Base-by-base conservation (phyloP, 2,113 vertebrate species). In the Verasper variegatus region DNA sequence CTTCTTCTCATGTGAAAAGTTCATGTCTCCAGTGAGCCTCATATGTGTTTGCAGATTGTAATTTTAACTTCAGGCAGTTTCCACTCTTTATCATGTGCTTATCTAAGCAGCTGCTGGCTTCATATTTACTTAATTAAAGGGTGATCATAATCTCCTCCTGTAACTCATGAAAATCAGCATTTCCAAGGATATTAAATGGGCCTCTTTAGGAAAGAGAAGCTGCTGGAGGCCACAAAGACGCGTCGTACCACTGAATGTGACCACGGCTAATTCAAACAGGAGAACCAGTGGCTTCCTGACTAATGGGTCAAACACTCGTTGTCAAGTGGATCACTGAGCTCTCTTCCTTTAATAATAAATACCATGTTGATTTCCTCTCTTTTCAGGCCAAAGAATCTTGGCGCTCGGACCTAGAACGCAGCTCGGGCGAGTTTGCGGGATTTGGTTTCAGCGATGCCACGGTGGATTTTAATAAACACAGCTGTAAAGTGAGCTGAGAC, bases 391-490 rank as follows among this genome's bases (percentile, higher is more conserved):
- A 57, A 18, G 66, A 17, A 54, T 51, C 24, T 57, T 12, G 3
- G 71, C 3, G 69, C 70, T 84, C 40, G 40, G 40, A 12, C 11
- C 10, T 2, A 12, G 10, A 40, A 12, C 40, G 10, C 24, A 80
- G 54, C 42, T 17, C 45, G 13, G 45, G 4, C 15, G 45, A 17
- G 57, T 60, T 31, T 13, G 13, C 14, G 54, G 62, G 69, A 68
- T 72, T 67, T 17, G 21, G 9, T 62, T 64, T 72, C 42, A 57
- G 14, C 35, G 57, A 71, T 37, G 56, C 54, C 71, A 35, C 31
- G 13, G 58, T 3, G 49, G 45, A 68, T 68, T 82, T 67, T 77
- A 24, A 81, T 78, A 84, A 82, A 81, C 85, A 81, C 80, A 85
- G 78, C 72, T 78, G 80, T 26, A 15, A 69, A 81, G 74, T 8